Evolutionary conservation across 2,888 invertebrate genomes (phyloP), one percentile per base, ranked within the genome.

Genomic region (Aelia acuminata): DNA sequence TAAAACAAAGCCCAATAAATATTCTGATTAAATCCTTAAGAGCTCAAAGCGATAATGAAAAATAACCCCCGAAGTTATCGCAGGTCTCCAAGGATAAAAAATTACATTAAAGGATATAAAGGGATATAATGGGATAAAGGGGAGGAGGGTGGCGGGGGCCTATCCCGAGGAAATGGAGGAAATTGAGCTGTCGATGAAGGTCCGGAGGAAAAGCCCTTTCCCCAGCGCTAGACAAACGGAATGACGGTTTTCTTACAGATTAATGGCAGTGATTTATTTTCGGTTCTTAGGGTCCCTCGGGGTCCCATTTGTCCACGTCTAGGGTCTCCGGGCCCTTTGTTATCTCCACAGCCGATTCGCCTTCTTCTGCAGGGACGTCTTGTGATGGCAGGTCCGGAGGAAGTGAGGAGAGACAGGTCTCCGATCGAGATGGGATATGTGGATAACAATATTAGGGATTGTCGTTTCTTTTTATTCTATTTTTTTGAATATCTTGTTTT

Each of bases 161-260:
- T 8, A 39, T 75, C 39, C 75, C 20, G 39, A 75, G 75, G 75
- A 75, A 75, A 75, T 43, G 75, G 22, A 43, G 75, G 75, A 75
- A 75, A 75, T 75, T 75, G 75, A 75, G 75, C 75, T 75, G 75
- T 75, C 75, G 75, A 75, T 75, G 75, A 75, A 39, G 39, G 75
- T 75, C 75, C 75, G 39, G 75, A 39, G 75, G 75, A 75, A 75
- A 75, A 75, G 75, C 75, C 75, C 75, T 75, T 75, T 75, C 39
- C 39, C 75, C 75, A 75, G 39, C 39, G 20, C 7, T 20, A 75
- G 75, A 75, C 75, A 75, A 75, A 75, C 75, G 75, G 75, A 75
- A 39, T 75, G 75, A 75, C 75, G 75, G 75, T 75, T 75, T 75
- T 75, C 75, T 75, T 75, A 75, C 39, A 39, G 39, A 75, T 75